Percentiles rank a stretch among this genome's conserved stretches.
These are phyloP conservation scores for Hedychridium roseum DNA, from an alignment of 2,888 invertebrate species.

Conservation along the genomic window DNA sequence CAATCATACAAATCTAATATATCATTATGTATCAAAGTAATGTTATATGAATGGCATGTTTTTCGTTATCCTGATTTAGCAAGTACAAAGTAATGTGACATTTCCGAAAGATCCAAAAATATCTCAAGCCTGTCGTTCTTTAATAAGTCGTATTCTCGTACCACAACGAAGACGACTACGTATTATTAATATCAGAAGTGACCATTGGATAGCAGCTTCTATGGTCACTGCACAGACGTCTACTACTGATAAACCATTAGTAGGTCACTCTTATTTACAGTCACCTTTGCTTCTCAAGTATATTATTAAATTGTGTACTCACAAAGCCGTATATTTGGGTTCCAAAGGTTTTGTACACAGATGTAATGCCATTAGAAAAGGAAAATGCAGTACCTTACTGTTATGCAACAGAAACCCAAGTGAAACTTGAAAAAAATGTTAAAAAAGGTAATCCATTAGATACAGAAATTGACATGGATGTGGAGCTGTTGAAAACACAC, in stretches of 20 bases:
- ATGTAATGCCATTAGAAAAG: no score
- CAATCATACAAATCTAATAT: neutral
- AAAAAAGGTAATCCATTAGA: no score
- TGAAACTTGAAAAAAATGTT: no score
- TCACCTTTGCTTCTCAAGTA: no score
- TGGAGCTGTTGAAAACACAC: no score
- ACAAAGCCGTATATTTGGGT: no score
- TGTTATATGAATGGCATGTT: constrained; percentile 6
- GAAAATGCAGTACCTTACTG: no score
- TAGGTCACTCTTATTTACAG: no score
- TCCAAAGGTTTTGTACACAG: no score
- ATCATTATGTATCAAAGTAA: neutral
- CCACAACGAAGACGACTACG: constrained; percentile 74
- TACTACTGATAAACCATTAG: constrained; percentile 34
- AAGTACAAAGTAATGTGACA: constrained; percentile 76
- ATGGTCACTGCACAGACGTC: constrained; percentile 43
- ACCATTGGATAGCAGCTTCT: constrained; percentile 69
- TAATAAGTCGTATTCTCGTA: constrained; percentile 76
- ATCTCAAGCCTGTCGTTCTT: constrained; percentile 71
- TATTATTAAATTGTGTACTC: no score
- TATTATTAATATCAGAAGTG: constrained; percentile 73
- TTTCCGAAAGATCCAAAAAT: constrained; percentile 75
- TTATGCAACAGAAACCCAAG: no score
- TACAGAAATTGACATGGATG: no score
- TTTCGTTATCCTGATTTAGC: constrained; percentile 62